Conservation (phyloP, 2,113 vertebrate genomes). For the Solea solea region DNA sequence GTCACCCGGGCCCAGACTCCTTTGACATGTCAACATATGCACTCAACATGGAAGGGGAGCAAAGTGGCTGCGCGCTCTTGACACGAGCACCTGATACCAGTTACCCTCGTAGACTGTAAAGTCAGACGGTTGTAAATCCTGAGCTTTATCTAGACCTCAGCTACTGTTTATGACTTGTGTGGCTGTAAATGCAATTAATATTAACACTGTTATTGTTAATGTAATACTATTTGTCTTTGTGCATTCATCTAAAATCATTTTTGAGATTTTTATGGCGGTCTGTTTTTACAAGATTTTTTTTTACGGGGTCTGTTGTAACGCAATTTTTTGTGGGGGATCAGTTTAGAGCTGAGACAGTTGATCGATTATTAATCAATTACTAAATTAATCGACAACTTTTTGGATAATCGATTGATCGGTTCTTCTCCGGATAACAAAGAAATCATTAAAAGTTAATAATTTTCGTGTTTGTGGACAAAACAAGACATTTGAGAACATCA, state of each 20-base stretch:
- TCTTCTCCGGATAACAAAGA: too few relatives aligned
- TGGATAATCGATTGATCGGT: too few relatives aligned
- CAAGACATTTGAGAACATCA: too few relatives aligned
- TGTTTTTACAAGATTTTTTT: too few relatives aligned
- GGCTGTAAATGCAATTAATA: slow-evolving; percentile 4
- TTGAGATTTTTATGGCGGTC: too few relatives aligned
- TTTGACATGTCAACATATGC: slow-evolving; percentile 60
- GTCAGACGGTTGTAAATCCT: slow-evolving; percentile 12
- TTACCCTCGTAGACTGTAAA: slow-evolving; percentile 11
- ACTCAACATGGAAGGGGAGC: slow-evolving; percentile 19
- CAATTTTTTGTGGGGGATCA: too few relatives aligned
- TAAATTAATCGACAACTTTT: too few relatives aligned
- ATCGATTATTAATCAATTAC: too few relatives aligned
- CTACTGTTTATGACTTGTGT: slow-evolving; percentile 39
- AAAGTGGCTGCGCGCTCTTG: slow-evolving; percentile 7
- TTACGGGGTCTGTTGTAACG: too few relatives aligned
- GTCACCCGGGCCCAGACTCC: slow-evolving; percentile 38
- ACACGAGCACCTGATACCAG: slow-evolving; percentile 45
- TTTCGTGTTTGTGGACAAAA: too few relatives aligned
- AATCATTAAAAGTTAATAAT: too few relatives aligned
- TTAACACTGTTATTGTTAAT: not conserved
- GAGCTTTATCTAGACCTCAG: slow-evolving; percentile 29
- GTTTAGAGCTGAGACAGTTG: too few relatives aligned
- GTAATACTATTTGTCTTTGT: not conserved
- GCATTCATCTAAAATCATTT: not conserved